Evolutionary conservation across 1,140 invertebrate genomes (phyloP), one percentile per base, ranked within the genome.

Genomic region (Lordiphosa collinella): DNA sequence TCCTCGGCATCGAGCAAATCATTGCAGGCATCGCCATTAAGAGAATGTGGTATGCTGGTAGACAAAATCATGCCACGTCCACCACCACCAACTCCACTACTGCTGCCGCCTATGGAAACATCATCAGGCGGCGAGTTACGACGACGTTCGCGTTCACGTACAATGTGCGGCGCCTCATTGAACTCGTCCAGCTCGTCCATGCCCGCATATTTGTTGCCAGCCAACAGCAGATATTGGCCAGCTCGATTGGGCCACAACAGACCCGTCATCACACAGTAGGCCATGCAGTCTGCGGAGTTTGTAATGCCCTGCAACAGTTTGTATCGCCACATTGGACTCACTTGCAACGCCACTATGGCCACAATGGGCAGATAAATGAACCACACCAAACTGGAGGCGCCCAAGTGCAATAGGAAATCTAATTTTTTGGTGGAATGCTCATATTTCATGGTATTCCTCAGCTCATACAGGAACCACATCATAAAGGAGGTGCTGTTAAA

Each of bases 361-460:
- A 99, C 93, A 35, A 98, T 94, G 6, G 97, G 97, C 62, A 99
- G 91, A 90, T 99, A 99, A 65, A 99, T 96, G 84, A 99, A 99
- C 98, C 98, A 99, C 11, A 99, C 97, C 32, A 99, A 91, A 67
- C 97, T 97, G 14, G 97, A 98, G 32, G 98, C 98, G 40, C 97
- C 98, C 90, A 99, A 98, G 89, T 99, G 98, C 40, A 98, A 92
- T 37, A 98, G 93, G 90, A 98, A 99, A 86, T 97, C 94, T 6
- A 97, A 90, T 89, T 97, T 97, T 67, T 95, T 93, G 82, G 93
- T 94, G 88, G 97, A 97, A 89, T 97, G 96, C 87, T 97, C 96
- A 66, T 96, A 96, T 49, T 94, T 91, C 96, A 97, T 97, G 1
- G 96, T 97, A 69, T 94, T 95, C 56, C 95, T 92, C n/a, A 99